Evolutionary conservation across 2,888 invertebrate genomes (phyloP).

Genomic region (Melipona beecheii): DNA sequence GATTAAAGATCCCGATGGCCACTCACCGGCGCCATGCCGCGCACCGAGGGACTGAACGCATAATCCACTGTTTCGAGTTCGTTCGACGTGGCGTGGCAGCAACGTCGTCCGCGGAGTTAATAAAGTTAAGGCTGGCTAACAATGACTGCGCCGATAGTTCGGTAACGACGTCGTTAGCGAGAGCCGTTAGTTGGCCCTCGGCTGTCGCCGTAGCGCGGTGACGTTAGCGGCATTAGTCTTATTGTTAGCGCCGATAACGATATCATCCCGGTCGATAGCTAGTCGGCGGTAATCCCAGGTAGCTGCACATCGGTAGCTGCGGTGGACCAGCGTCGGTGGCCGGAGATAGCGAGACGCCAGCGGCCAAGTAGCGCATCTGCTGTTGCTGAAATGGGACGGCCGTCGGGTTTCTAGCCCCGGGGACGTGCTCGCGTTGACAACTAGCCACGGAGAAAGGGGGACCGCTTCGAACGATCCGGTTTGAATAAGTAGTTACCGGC

Average conservation of each 20-base stretch:
- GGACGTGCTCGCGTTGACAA: slow-evolving; percentile 80
- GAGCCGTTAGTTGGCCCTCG: neutral
- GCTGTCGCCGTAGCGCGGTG: neutral
- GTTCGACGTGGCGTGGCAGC: too few relatives aligned
- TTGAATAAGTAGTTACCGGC: slow-evolving; percentile 82
- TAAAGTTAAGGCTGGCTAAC: slow-evolving; percentile 37
- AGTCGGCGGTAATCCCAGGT: slow-evolving; percentile 22
- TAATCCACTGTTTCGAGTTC: slow-evolving; percentile 1
- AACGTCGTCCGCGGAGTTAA: slow-evolving; percentile 22
- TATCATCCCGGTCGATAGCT: slow-evolving; percentile 29
- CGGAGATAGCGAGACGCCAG: slow-evolving; percentile 39
- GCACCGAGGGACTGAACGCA: neutral
- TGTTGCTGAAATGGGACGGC: slow-evolving; percentile 39
- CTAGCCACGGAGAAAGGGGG: slow-evolving; percentile 64
- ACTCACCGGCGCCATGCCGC: neutral
- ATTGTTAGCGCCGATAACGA: slow-evolving; percentile 51
- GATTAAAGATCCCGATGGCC: slow-evolving; percentile 29
- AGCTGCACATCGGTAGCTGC: slow-evolving; percentile 31
- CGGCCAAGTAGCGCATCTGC: slow-evolving; percentile 52
- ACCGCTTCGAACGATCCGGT: slow-evolving; percentile 77
- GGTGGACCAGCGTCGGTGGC: slow-evolving; percentile 20
- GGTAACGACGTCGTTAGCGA: slow-evolving; percentile 47
- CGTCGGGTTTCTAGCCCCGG: slow-evolving; percentile 50
- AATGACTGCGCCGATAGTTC: slow-evolving; percentile 38
- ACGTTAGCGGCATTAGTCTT: slow-evolving; percentile 58